Evolutionary conservation across 2,797 vertebrate genomes (phyloP), one percentile per base, ranked within the genome.

Genomic region (Margarornis squamiger): DNA sequence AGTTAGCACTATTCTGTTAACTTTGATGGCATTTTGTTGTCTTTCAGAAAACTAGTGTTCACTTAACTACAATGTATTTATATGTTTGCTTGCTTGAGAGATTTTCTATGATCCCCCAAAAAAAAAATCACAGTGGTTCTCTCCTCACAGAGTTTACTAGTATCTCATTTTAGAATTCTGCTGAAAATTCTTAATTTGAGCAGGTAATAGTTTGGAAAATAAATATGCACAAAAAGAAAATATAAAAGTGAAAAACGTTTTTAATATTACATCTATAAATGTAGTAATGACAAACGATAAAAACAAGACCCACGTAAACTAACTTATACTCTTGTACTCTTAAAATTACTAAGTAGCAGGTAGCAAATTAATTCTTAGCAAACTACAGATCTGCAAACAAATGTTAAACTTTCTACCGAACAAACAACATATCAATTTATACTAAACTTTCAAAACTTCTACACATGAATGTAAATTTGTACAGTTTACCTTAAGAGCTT

Each of bases 1-100:
- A 49, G 13, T 63, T n/a, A 81, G 39, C 2, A 36, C 61, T 86
- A 36, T 65, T 84, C 75, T 81, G 30, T 63, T 59, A 77, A 67
- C 39, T 77, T 71, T 10, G 26, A 6, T 61, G 78, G 59, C 11
- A 48, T 75, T 89, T 34, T 84, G 54, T 70, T 92, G 73, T 78
- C 81, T 75, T 92, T 94, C 89, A 94, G 62, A 87, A 94, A 97
- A 95, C 49, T 36, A 71, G 71, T 86, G 66, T 81, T 94, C 8
- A 21, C 6, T 59, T 59, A 55, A 89, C 23, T 74, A 88, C 49
- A 58, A 74, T 39, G 51, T 62, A 82, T 90, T 95, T 92, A 22
- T 82, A 52, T 76, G 73, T 96, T 94, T 86, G 15, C 30, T 71
- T 54, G 8, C 26, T 71, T 49, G 23, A 46, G 7, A 63, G 15